Evolutionary conservation across 2,888 invertebrate genomes (phyloP).

Genomic region (Phaonia tiefii): DNA sequence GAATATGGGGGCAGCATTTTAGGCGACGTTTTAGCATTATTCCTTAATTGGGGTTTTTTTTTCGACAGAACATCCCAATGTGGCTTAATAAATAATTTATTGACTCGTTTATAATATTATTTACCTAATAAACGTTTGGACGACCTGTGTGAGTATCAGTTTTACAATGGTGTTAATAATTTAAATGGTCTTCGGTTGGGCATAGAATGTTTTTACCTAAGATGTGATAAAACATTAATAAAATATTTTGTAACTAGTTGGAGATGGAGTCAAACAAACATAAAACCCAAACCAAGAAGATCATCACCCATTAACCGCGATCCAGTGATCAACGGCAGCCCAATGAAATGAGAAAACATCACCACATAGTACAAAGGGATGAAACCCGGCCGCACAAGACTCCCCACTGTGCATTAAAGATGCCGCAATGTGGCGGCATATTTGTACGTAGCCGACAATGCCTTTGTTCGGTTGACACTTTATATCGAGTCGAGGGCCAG

Average conservation of each 20-base stretch:
- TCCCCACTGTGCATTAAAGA: conserved; percentile 79
- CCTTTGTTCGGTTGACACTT: conserved; percentile 81
- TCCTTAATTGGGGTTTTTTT: no score
- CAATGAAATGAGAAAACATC: conserved; percentile 49
- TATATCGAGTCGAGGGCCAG: conserved; percentile 69
- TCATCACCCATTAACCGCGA: conserved; percentile 3
- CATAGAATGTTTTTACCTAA: conserved; percentile 59
- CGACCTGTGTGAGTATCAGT: not conserved
- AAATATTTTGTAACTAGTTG: conserved; percentile 76
- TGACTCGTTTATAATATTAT: no score
- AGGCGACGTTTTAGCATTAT: no score
- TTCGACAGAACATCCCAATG: no score
- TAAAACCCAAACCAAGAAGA: conserved; percentile 54
- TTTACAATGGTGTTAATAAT: no score
- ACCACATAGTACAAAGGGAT: conserved; percentile 76
- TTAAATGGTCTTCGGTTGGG: no score
- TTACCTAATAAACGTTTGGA: no score
- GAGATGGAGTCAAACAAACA: conserved; percentile 54
- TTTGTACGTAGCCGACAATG: conserved; percentile 77
- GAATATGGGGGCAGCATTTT: no score
- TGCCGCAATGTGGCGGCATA: conserved; percentile 77
- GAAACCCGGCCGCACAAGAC: conserved; percentile 77
- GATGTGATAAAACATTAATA: conserved; percentile 78
- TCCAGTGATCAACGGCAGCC: conserved; percentile 47
- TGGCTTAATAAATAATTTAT: no score